These are phyloP conservation scores for Gopherus evgoodei DNA, from an alignment of 2,113 vertebrate genomes.

Conservation along the genomic window DNA sequence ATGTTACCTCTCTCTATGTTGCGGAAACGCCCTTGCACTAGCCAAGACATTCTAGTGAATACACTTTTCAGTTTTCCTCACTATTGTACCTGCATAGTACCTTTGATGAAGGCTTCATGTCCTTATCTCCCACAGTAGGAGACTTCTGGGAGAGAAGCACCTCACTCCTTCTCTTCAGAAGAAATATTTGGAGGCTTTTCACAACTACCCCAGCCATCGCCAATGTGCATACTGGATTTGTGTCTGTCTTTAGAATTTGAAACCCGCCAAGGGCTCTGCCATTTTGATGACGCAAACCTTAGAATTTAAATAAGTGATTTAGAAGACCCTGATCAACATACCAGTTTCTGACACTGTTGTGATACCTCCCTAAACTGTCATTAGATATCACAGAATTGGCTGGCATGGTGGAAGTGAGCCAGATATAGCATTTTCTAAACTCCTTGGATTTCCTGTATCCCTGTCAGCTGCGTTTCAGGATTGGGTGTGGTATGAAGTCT, in stretches of 20 bases:
- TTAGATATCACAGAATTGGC: background rate
- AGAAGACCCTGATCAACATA: background rate
- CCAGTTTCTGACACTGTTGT: too few species aligned
- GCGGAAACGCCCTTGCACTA: background rate
- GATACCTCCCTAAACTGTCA: background rate
- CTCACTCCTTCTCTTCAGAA: background rate
- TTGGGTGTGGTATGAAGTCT: background rate
- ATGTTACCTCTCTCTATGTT: background rate
- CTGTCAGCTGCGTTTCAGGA: background rate
- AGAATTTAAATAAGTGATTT: background rate
- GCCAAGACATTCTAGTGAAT: background rate
- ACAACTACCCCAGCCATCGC: background rate
- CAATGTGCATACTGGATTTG: background rate
- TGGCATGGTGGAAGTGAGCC: background rate
- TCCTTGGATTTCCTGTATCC: background rate
- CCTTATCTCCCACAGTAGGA: background rate
- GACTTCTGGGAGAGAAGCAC: too few species aligned
- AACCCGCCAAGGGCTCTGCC: background rate
- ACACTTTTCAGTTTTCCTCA: background rate
- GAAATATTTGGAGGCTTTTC: background rate
- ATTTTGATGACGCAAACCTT: background rate
- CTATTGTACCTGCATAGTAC: background rate
- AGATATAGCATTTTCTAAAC: background rate
- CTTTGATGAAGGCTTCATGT: background rate
- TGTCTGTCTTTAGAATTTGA: background rate